Conservation (phyloP, 1,140 invertebrate genomes). For the Aphaenogaster ashmeadi region DNA sequence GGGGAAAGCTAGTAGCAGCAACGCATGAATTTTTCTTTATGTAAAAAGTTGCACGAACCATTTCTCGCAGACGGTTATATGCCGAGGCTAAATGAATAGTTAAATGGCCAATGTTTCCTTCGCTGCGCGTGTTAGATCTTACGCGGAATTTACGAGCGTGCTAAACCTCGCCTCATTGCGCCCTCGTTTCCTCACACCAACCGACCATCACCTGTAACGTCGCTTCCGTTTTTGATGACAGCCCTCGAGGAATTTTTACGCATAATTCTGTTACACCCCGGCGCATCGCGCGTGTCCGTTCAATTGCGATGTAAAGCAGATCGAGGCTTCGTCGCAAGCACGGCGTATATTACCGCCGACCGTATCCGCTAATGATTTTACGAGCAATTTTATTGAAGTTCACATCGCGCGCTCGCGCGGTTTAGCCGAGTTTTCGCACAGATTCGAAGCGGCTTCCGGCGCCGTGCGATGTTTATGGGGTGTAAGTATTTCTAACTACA, state of each 20-base stretch:
- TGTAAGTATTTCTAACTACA: slow-evolving; percentile 21
- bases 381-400: slow-evolving; percentile 51
- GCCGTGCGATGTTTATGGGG: neutral
- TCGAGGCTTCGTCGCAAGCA: slow-evolving; percentile 10
- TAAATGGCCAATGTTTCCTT: slow-evolving; percentile 4
- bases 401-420: neutral
- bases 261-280: slow-evolving; percentile 13
- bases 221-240: neutral
- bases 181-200: neutral
- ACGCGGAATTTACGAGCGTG: neutral
- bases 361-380: slow-evolving; percentile 56
- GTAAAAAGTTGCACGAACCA: slow-evolving; percentile 1
- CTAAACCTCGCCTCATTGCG: slow-evolving; percentile 12
- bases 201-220: slow-evolving; percentile 1
- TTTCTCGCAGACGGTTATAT: neutral
- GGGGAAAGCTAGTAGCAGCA: neutral
- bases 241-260: neutral
- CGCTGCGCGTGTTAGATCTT: slow-evolving; percentile 10
- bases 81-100: slow-evolving; percentile 29
- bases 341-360: neutral
- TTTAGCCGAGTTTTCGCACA: slow-evolving; percentile 43
- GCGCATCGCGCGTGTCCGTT: neutral
- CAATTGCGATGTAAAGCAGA: slow-evolving; percentile 51
- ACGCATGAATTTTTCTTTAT: neutral
- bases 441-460: slow-evolving; percentile 22